These are phyloP conservation scores for Danio tinwini DNA, from an alignment of 2,797 vertebrate species.

Conservation along the genomic window DNA sequence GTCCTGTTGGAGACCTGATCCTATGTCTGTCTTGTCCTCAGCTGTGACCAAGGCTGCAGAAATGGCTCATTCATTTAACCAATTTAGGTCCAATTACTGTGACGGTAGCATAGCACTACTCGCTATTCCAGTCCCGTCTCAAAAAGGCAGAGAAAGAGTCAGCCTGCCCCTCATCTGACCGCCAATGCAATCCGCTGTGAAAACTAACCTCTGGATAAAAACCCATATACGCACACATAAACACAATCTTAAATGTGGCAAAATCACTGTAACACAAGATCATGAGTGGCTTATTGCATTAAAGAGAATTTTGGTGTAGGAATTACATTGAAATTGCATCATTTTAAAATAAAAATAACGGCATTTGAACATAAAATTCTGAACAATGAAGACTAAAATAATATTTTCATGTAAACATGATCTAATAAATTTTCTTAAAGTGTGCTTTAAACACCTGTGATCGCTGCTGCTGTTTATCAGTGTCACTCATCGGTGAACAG, in stretches of 20 bases:
- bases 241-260: conserved; percentile 2
- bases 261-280: not conserved
- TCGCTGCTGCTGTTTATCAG: too few relatives aligned
- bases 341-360: too few relatives aligned
- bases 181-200: conserved; percentile 60
- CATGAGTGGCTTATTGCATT: not conserved
- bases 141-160: conserved; percentile 39
- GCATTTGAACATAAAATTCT: too few relatives aligned
- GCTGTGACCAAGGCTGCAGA: conserved; percentile 69
- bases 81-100: conserved; percentile 59
- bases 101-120: conserved; percentile 61
- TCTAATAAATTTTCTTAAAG: too few relatives aligned
- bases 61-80: conserved; percentile 74
- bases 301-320: not conserved
- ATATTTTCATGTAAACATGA: too few relatives aligned
- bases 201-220: conserved; percentile 48
- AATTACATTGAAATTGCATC: too few relatives aligned
- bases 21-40: conserved; percentile 67
- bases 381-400: too few relatives aligned
- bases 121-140: conserved; percentile 61
- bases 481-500: too few relatives aligned
- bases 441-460: too few relatives aligned
- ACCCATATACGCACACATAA: conserved; percentile 22
- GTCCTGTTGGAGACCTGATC: not conserved
- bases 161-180: conserved; percentile 63